Conservation (phyloP, 2,113 vertebrate species). For the Pardalotus punctatus region DNA sequence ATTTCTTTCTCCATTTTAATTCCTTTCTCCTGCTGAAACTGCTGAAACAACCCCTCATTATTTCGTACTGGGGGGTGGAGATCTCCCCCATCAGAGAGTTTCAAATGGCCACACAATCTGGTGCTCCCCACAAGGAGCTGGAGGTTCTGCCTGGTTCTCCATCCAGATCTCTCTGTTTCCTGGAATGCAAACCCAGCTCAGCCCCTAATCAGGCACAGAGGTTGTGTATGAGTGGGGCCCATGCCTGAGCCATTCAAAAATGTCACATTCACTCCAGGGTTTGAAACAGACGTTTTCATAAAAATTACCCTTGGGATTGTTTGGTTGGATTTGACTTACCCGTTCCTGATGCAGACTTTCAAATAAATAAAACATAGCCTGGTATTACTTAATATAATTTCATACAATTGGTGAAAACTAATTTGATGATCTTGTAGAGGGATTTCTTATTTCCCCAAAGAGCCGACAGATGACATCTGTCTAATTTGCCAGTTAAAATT, state of each 20-base stretch:
- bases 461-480: conserved; percentile 43
- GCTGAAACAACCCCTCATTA: fast-evolving
- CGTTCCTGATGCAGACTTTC: not conserved
- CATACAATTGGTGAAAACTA: conserved; percentile 51
- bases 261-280: not conserved
- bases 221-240: not conserved
- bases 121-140: not conserved
- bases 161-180: not conserved
- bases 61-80: not conserved
- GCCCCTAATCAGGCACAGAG: not conserved
- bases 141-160: not conserved
- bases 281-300: not conserved
- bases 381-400: not conserved
- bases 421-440: conserved; percentile 38
- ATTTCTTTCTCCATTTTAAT: not conserved
- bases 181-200: not conserved
- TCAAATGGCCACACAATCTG: not conserved
- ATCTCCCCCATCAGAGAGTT: not conserved
- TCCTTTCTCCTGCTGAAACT: not conserved
- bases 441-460: conserved; percentile 62
- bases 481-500: conserved; percentile 73
- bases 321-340: not conserved
- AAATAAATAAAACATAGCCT: conserved; percentile 27
- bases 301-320: not conserved
- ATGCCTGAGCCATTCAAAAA: not conserved